phyloP scores from a whole-genome alignment of 2,888 invertebrate genomes.

The Drosophila picticornis region DNA sequence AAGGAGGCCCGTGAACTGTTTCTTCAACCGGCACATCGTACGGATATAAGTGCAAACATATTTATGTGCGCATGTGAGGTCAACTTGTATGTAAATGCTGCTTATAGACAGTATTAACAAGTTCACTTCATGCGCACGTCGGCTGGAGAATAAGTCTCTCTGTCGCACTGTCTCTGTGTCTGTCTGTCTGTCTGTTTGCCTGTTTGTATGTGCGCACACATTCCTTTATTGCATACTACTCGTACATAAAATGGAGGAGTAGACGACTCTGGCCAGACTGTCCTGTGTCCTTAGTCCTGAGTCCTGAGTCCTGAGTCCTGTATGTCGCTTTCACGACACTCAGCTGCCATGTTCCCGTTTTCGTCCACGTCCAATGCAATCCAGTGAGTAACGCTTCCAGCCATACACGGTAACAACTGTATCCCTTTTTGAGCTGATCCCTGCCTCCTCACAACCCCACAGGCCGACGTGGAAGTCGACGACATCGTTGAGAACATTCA shows the following conservation, averaged over 20 bases:
- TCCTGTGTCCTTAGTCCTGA: conserved; percentile 18
- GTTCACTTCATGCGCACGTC: conserved; percentile 65
- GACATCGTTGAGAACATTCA: conserved; percentile 49
- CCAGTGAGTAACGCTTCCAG: conserved; percentile 50
- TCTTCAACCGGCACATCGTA: conserved; percentile 45
- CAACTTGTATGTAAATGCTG: conserved; percentile 73
- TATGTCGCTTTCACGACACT: conserved; percentile 56
- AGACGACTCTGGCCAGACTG: conserved; percentile 18
- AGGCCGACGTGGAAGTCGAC: conserved; percentile 49
- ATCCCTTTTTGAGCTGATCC: conserved; percentile 68
- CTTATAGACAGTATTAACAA: conserved; percentile 76
- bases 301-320: conserved; percentile 34
- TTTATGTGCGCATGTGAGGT: conserved; percentile 56
- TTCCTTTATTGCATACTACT: conserved; percentile 66
- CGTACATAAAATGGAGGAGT: conserved; percentile 66
- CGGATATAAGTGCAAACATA: conserved; percentile 27
- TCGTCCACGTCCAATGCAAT: conserved; percentile 29
- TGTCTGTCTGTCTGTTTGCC: conserved; percentile 8
- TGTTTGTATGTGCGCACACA: conserved; percentile 50
- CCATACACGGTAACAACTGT: conserved; percentile 74
- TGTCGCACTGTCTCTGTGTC: conserved; percentile 9
- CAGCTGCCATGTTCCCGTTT: conserved; percentile 65
- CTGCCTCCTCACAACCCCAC: conserved; percentile 9
- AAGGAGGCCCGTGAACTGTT: conserved; percentile 28
- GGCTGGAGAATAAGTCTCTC: conserved; percentile 29